Evolutionary conservation across 23 tunicate species (phyloP), one percentile per base, ranked within the genome.

Genomic region (Botrylloides violaceus): DNA sequence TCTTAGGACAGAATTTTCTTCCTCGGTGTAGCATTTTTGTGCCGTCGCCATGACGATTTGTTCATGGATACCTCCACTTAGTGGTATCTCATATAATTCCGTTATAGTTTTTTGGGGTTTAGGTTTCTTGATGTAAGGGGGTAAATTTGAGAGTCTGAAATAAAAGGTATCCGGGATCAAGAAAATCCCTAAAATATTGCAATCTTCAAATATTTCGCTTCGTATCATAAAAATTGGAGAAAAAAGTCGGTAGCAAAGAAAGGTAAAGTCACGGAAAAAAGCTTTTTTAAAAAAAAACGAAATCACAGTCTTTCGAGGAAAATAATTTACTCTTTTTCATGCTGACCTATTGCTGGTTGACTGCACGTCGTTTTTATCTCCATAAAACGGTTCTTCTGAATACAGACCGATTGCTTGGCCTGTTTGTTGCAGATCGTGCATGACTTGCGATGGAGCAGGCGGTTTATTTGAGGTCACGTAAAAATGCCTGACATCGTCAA

Each of bases 281-380:
- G n/a, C n/a, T n/a, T n/a, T n/a, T 49, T 49, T 49, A 49, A 19
- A 49, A 49, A 49, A 49, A 19, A 21, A 43, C 53, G 15, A 43
- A 43, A 43, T 43, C 53, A 43, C 53, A 43, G 53, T 43, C 53
- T 43, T 15, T n/a, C n/a, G 24, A 60, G 27, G 65, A 15, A 25
- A 60, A 18, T 23, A 60, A 60, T 28, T 15, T 28, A 49, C n/a
- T n/a, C n/a, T n/a, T n/a, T n/a, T 1, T 64, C 55, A 73, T 22
- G 72, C 86, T 81, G 77, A 81, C 86, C 86, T 81, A 70, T 58
- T 29, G 24, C 71, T 27, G 24, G 79, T 56, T 32, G 83, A 36
- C 43, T 79, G 84, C 3, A 50, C 81, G 48, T 85, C 94, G n/a
- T 24, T 49, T 47, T 80, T 35, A 32, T 85, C 71, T 61, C 94